Conservation (phyloP, 2,888 invertebrate species). For the Timema podura region DNA sequence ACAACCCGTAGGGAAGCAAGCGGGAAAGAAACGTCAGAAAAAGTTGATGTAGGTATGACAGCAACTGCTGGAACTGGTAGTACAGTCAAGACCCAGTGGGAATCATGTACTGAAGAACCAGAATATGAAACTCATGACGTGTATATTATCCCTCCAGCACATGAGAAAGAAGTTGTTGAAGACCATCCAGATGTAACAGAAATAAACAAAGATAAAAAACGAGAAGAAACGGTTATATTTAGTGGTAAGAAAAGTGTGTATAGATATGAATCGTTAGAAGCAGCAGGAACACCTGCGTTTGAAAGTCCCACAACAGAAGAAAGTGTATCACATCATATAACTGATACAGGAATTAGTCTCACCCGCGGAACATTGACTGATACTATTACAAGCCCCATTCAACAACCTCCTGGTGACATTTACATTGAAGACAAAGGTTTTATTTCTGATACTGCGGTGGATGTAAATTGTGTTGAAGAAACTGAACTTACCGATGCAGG, state of each 20-base stretch:
- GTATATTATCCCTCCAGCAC: conserved; percentile 44
- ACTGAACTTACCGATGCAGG: conserved; percentile 54
- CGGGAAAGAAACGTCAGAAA: conserved; percentile 48
- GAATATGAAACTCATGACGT: conserved; percentile 39
- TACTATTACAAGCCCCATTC: conserved; percentile 45
- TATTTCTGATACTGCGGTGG: conserved; percentile 47
- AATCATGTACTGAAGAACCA: conserved; percentile 34
- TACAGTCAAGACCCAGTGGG: conserved; percentile 33
- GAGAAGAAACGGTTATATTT: conserved; percentile 51
- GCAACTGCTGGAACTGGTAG: conserved; percentile 46
- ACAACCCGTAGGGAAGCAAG: conserved; percentile 46
- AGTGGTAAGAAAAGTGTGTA: conserved; percentile 51
- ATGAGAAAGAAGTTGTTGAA: conserved; percentile 15
- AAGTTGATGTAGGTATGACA: conserved; percentile 48
- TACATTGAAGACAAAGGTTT: conserved; percentile 40
- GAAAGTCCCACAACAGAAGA: conserved; percentile 49
- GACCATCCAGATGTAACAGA: conserved; percentile 20
- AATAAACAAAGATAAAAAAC: conserved; percentile 41
- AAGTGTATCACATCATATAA: conserved; percentile 51
- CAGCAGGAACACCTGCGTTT: conserved; percentile 38
- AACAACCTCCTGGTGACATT: conserved; percentile 31
- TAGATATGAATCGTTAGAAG: conserved; percentile 46
- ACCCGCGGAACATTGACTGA: conserved; percentile 49
- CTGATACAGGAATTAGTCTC: conserved; percentile 54
- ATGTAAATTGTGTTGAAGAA: conserved; percentile 46